A percentile compares a stretch with the other conserved stretches of the same genome.
Conservation (phyloP, 2,888 invertebrate genomes). For the Oegoconia quadripuncta region DNA sequence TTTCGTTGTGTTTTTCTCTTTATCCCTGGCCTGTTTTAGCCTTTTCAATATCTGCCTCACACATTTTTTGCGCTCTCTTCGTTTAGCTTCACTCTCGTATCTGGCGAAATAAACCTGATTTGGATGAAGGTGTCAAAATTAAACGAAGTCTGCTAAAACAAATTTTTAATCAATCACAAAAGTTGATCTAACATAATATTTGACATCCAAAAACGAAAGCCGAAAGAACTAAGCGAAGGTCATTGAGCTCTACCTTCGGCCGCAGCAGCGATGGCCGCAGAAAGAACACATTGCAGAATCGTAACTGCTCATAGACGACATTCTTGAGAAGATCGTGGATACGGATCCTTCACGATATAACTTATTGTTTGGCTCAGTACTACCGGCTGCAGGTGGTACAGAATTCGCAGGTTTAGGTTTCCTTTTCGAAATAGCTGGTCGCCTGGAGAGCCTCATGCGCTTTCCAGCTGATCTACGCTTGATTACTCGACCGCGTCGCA, state of each 20-base stretch:
- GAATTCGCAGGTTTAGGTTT: too few relatives aligned
- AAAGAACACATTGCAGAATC: constrained; percentile 29
- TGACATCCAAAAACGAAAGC: too few relatives aligned
- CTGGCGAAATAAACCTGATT: constrained; percentile 8
- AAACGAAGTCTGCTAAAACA: constrained; percentile 18
- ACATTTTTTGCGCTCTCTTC: not conserved
- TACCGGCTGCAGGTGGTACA: too few relatives aligned
- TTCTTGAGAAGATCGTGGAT: constrained; percentile 37
- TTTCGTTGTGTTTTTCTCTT: too few relatives aligned
- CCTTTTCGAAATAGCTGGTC: not conserved
- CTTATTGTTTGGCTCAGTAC: not conserved
- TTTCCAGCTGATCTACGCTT: too few relatives aligned
- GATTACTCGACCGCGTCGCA: constrained; percentile 30
- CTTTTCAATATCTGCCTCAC: too few relatives aligned
- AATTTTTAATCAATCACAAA: constrained; percentile 24
- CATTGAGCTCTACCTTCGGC: constrained; percentile 47
- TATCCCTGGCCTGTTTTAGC: too few relatives aligned
- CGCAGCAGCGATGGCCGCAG: constrained; percentile 53
- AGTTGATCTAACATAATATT: too few relatives aligned
- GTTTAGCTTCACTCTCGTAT: not conserved
- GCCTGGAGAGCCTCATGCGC: not conserved
- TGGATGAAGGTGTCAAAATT: constrained; percentile 15
- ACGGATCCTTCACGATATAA: constrained; percentile 23
- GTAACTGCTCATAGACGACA: constrained; percentile 29
- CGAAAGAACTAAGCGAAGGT: too few relatives aligned